Conservation (phyloP, 2,113 vertebrate genomes). For the Puffinus mauretanicus region DNA sequence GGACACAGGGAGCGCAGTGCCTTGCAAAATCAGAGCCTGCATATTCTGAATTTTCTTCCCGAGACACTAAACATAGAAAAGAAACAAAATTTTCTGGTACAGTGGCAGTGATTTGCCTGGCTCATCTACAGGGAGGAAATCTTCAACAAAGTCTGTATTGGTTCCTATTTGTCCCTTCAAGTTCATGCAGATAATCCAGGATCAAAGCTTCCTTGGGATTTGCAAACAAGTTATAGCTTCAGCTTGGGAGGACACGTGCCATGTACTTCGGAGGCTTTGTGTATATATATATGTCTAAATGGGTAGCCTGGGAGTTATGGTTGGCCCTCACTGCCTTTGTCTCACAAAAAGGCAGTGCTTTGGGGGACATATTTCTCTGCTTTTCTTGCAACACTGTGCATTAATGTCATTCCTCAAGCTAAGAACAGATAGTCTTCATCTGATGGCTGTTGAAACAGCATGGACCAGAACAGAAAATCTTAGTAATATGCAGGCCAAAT, state of each 20-base stretch:
- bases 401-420: not conserved
- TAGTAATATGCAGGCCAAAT: not conserved
- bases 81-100: not conserved
- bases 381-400: not conserved
- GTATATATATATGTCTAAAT: not conserved
- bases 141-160: not conserved
- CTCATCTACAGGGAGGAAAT: not conserved
- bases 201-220: not conserved
- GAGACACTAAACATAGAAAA: not conserved
- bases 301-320: not conserved
- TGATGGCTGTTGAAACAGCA: conserved; percentile 14
- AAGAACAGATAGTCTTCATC: conserved; percentile 11
- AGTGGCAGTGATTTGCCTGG: not conserved
- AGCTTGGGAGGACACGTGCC: not conserved
- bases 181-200: not conserved
- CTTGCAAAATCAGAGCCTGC: not conserved
- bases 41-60: not conserved
- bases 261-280: not conserved
- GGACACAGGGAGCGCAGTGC: not conserved
- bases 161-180: not conserved
- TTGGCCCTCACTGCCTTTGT: not conserved
- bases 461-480: not conserved
- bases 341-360: not conserved
- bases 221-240: not conserved
- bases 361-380: not conserved